Conservation (phyloP, 1,140 invertebrate genomes). For the Sogatella furcifera region DNA sequence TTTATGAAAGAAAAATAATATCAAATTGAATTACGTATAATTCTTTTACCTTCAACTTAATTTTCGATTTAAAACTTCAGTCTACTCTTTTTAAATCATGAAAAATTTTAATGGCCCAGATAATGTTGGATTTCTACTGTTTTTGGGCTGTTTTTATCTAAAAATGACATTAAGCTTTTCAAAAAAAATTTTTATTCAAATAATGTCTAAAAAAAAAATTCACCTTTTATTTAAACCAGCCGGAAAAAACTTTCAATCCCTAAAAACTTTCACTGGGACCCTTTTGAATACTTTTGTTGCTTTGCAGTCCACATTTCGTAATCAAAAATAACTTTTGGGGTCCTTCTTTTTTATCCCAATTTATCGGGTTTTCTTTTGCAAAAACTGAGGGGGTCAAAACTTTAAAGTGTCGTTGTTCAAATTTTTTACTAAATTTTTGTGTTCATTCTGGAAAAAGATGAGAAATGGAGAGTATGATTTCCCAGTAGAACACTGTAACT, state of each 20-base stretch:
- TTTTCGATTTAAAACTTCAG: no score
- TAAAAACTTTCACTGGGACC: constrained; percentile 28
- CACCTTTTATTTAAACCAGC: no score
- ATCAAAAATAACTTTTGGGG: neutral
- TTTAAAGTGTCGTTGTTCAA: neutral
- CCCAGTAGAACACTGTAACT: neutral
- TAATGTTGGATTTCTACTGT: no score
- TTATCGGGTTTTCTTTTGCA: neutral
- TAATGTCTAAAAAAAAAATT: no score
- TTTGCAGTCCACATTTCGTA: constrained; percentile 41
- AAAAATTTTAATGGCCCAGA: no score
- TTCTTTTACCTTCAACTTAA: no score
- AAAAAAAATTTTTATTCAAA: no score
- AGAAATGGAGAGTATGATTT: neutral
- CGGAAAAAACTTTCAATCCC: neutral
- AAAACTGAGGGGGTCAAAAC: neutral
- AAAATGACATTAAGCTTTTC: no score
- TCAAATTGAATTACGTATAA: no score
- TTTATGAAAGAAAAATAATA: no score
- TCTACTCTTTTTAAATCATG: no score
- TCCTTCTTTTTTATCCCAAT: neutral
- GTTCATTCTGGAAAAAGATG: neutral
- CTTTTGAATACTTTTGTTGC: constrained; percentile 51
- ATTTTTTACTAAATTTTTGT: neutral
- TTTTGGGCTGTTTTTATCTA: no score